Evolutionary conservation across 30 jellyfish, hydroid and myxozoan species (phyloP).

Genomic region (Nemopilema nomurai): DNA sequence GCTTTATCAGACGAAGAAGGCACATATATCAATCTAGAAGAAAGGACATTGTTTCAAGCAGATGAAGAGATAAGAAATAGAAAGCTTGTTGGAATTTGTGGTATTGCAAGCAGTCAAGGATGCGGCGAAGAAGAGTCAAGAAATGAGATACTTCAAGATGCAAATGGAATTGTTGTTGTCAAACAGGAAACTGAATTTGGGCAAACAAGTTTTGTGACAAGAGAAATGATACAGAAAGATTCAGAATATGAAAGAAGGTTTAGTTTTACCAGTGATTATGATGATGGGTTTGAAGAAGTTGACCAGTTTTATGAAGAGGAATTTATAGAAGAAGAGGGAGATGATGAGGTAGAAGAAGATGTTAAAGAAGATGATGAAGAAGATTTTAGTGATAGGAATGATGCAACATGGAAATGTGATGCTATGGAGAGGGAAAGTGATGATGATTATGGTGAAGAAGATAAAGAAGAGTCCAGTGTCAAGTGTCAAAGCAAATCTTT

Average conservation of each 20-base stretch:
- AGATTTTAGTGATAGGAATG: neutral
- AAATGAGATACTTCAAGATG: neutral
- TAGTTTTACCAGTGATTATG: neutral
- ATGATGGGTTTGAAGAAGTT: neutral
- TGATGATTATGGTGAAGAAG: neutral
- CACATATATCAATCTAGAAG: neutral
- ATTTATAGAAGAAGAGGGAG: neutral
- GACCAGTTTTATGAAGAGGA: neutral
- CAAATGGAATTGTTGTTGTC: neutral
- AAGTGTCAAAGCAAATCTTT: neutral
- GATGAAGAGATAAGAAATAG: neutral
- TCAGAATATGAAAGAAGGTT: neutral
- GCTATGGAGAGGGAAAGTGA: neutral
- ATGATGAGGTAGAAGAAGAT: neutral
- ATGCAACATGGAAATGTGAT: too few species aligned
- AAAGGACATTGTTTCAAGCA: neutral
- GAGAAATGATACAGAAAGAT: neutral
- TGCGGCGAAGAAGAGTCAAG: neutral
- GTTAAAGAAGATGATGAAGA: neutral
- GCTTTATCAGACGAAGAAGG: neutral
- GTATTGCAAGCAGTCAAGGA: neutral
- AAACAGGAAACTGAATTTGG: neutral
- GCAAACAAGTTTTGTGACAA: neutral
- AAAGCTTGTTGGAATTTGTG: neutral
- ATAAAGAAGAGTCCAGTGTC: neutral